These are phyloP conservation scores for Amitus sp. DNA, from an alignment of 2,888 invertebrate species.

Conservation along the genomic window DNA sequence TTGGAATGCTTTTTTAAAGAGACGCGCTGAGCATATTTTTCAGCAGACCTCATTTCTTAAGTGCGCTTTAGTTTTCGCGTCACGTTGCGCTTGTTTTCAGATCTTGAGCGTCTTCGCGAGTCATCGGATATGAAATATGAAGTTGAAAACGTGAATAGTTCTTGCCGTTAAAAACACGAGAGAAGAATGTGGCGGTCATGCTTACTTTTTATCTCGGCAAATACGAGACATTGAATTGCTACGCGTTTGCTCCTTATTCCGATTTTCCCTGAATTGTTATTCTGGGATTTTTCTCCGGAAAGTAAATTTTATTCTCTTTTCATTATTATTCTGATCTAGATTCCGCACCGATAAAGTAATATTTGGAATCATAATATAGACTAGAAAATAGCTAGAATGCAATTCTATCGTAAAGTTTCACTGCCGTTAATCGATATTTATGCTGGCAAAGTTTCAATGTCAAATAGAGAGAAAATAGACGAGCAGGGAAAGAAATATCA, in stretches of 20 bases:
- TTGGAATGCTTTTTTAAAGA: constrained; percentile 36
- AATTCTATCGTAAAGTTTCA: not conserved
- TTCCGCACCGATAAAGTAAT: not conserved
- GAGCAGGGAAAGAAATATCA: too few species aligned
- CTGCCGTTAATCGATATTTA: not conserved
- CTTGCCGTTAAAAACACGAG: constrained; percentile 29
- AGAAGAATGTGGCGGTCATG: constrained; percentile 28
- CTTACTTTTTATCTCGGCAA: constrained; percentile 21
- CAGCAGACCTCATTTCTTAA: constrained; percentile 33
- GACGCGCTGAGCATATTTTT: constrained; percentile 35
- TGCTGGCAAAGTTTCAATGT: not conserved
- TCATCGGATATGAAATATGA: constrained; percentile 50
- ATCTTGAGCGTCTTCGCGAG: constrained; percentile 45
- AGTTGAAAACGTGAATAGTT: constrained; percentile 37
- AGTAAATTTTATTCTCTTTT: not conserved
- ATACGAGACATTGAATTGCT: constrained; percentile 12
- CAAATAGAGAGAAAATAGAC: constrained; percentile 1
- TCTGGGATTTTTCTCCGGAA: not conserved
- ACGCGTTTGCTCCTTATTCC: too few species aligned
- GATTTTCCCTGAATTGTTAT: too few species aligned
- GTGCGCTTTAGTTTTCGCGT: constrained; percentile 49
- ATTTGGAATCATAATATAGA: constrained; percentile 6
- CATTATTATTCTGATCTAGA: too few species aligned
- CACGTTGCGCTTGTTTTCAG: constrained; percentile 53
- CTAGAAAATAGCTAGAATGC: not conserved